Evolutionary conservation across 1,140 invertebrate genomes (phyloP), one percentile per base, ranked within the genome.

Genomic region (Sinonovacula constricta): DNA sequence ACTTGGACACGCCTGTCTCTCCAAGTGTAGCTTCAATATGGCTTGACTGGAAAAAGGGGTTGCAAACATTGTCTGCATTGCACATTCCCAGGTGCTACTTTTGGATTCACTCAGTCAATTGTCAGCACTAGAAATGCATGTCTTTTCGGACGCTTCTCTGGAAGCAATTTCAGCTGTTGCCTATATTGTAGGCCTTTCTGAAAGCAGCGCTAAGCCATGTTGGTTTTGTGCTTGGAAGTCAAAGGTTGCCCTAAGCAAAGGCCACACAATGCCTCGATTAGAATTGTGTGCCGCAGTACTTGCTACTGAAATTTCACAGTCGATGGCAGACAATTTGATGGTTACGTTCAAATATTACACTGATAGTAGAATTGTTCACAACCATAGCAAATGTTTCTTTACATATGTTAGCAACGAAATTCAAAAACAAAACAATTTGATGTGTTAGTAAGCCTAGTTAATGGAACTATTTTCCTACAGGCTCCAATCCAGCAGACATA

Each of bases 111-210:
- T 60, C 2, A 39, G n/a, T 22, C 92, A 90, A 90, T 89, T 91
- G 78, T 86, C 3, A n/a, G 90, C 39, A 2, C 53, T 26, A 30
- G 77, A 86, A 57, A 62, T 89, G 10, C 84, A 87, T 49, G 71
- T 84, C 2, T 89, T 88, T 68, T 80, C 69, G 18, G 88, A 90
- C 71, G 88, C 87, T 0, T 85, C 81, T 28, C 78, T 87, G 53
- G 26, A 62, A 18, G 88, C 85, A 0, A 88, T 82, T 66, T 59
- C 79, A 0, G 85, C 89, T 0, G 86, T 85, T 14, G 81, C 69
- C 0, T 88, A 87, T 45, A 45, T 89, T 15, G 62, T 86, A 28
- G 26, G 63, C 14, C 39, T 33, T 22, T 49, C 30, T 12, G 3
- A 53, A 22, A 33, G 59, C 3, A 63, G 63, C n/a, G 24, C 12